Percentiles rank a stretch among this genome's conserved stretches.
Conservation (phyloP, 2,113 vertebrate genomes). For the Sorex fumeus region DNA sequence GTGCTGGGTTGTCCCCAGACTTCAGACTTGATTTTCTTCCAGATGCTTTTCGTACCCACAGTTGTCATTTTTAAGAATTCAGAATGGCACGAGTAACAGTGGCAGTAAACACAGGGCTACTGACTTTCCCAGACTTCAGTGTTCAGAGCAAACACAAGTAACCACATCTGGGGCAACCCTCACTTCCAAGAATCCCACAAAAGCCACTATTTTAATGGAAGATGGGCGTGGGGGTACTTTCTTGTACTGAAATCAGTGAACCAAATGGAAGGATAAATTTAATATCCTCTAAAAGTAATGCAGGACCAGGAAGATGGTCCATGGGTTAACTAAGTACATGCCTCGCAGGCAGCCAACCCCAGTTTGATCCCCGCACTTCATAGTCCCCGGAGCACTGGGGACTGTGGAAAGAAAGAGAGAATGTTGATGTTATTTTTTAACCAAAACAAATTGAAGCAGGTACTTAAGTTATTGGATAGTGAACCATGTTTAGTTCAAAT, state of each 20-base stretch:
- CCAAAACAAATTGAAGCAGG: slow-evolving; percentile 64
- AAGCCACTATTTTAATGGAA: slow-evolving; percentile 33
- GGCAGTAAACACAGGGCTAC: slow-evolving; percentile 5
- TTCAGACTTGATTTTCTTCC: slow-evolving; percentile 44
- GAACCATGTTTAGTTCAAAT: slow-evolving; percentile 46
- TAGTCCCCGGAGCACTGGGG: too few species aligned
- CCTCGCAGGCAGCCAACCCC: too few species aligned
- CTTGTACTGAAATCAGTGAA: slow-evolving; percentile 12
- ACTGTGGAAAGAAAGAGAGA: too few species aligned
- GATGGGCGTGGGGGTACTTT: background rate
- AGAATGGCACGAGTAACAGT: background rate
- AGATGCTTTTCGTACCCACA: slow-evolving; percentile 18
- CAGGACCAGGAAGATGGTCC: too few species aligned
- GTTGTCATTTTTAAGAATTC: slow-evolving; percentile 31
- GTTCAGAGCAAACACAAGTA: slow-evolving; percentile 2
- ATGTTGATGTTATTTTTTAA: background rate
- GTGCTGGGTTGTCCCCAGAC: slow-evolving; percentile 31
- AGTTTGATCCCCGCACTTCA: too few species aligned
- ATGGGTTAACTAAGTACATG: too few species aligned
- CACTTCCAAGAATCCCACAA: background rate
- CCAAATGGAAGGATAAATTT: slow-evolving; percentile 30
- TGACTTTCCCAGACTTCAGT: slow-evolving; percentile 22
- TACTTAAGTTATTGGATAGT: slow-evolving; percentile 46
- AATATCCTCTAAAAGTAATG: background rate
- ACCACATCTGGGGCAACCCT: background rate